Percentiles rank a stretch among this genome's conserved stretches.
phyloP scores from a whole-genome alignment of 2,888 invertebrate genomes.

The Quadriops clusia region DNA sequence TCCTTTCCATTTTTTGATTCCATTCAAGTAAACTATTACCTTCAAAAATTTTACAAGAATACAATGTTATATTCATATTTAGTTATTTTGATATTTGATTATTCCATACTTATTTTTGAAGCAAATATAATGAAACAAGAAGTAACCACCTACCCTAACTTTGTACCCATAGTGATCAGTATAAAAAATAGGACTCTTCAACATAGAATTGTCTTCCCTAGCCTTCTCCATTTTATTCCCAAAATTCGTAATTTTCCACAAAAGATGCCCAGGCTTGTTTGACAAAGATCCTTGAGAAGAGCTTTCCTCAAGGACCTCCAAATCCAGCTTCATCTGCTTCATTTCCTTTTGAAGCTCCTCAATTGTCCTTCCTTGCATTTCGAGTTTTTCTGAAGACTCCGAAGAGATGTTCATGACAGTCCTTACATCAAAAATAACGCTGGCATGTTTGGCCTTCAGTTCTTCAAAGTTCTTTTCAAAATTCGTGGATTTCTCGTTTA shows the following conservation, averaged over 20 bases:
- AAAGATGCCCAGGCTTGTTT: conserved; percentile 42
- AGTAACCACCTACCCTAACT: conserved; percentile 42
- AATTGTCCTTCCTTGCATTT: conserved; percentile 37
- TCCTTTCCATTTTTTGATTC: conserved; percentile 65
- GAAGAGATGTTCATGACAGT: conserved; percentile 39
- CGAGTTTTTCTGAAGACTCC: conserved; percentile 41
- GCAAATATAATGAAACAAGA: conserved; percentile 1
- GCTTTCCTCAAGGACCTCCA: conserved; percentile 37
- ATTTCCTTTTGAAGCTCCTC: conserved; percentile 32
- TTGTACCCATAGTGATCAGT: conserved; percentile 65
- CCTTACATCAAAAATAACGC: conserved; percentile 39
- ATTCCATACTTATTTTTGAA: no score
- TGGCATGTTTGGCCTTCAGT: conserved; percentile 36
- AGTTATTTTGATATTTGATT: no score
- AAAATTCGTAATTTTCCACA: conserved; percentile 62
- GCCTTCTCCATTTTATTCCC: conserved; percentile 53
- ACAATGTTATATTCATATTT: neutral
- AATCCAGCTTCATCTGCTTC: conserved; percentile 37
- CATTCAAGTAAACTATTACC: conserved; percentile 60
- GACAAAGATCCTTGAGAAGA: conserved; percentile 15
- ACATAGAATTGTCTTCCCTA: conserved; percentile 48
- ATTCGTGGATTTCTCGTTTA: conserved; percentile 19
- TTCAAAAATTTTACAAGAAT: conserved; percentile 25
- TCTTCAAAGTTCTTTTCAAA: conserved; percentile 29
- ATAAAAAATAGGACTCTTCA: conserved; percentile 57